phyloP scores from a whole-genome alignment of 2,888 invertebrate genomes.

The Stenotaenia linearis region DNA sequence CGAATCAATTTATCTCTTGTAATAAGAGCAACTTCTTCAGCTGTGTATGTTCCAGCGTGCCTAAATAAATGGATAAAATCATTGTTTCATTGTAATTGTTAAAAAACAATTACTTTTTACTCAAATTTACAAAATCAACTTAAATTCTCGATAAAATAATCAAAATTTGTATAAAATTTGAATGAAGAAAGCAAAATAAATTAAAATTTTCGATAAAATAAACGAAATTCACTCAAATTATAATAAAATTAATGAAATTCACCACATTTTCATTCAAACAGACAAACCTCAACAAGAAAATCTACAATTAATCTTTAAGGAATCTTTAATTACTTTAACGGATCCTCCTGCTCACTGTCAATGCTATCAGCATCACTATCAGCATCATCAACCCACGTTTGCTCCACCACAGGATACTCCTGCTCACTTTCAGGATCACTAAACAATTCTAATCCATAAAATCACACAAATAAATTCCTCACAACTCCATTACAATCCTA shows the following conservation, averaged over 20 bases:
- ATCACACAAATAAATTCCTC: too few relatives aligned
- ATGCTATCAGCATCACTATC: slow-evolving; percentile 72
- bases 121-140: too few relatives aligned
- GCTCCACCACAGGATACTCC: slow-evolving; percentile 56
- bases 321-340: slow-evolving; percentile 68
- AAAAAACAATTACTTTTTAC: too few relatives aligned
- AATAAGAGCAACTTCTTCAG: slow-evolving; percentile 75
- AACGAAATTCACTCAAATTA: too few relatives aligned
- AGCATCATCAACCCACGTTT: slow-evolving; percentile 60
- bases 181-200: too few relatives aligned
- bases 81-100: too few relatives aligned
- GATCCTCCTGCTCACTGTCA: slow-evolving; percentile 69
- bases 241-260: not conserved
- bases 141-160: too few relatives aligned
- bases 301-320: too few relatives aligned
- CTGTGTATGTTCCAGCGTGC: slow-evolving; percentile 80
- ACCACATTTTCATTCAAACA: slow-evolving; percentile 37
- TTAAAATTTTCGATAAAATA: too few relatives aligned
- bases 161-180: too few relatives aligned
- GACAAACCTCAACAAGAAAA: too few relatives aligned
- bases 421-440: slow-evolving; percentile 69
- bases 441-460: slow-evolving; percentile 55
- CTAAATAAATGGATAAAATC: slow-evolving; percentile 49
- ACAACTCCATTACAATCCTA: too few relatives aligned
- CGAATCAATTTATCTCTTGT: slow-evolving; percentile 67